These are phyloP conservation scores for Zhengitettix transpicula DNA, from an alignment of 2,888 invertebrate genomes.

Conservation along the genomic window DNA sequence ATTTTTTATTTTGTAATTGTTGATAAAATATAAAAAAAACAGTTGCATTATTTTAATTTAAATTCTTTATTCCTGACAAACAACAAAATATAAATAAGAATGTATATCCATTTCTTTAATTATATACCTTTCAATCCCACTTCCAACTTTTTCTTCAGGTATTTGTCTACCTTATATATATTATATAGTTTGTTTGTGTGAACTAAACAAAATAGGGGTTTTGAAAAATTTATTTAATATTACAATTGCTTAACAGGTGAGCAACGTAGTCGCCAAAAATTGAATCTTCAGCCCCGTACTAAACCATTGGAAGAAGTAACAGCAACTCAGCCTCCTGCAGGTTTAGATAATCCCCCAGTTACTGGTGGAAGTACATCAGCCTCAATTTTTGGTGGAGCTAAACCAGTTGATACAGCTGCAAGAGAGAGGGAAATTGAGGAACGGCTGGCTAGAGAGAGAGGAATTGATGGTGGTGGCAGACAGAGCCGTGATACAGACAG, in stretches of 20 bases:
- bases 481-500: neutral
- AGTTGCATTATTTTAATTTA: too few relatives aligned
- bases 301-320: constrained; percentile 41
- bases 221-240: neutral
- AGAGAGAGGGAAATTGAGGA: constrained; percentile 85
- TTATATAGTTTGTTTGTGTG: too few relatives aligned
- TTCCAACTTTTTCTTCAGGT: too few relatives aligned
- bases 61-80: too few relatives aligned
- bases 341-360: constrained; percentile 16
- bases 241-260: constrained; percentile 25
- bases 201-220: neutral
- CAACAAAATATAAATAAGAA: too few relatives aligned
- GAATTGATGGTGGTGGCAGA: neutral
- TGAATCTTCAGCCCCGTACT: constrained; percentile 66
- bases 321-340: constrained; percentile 14
- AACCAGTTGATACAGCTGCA: constrained; percentile 85
- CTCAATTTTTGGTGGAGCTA: constrained; percentile 86
- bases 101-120: too few relatives aligned
- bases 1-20: too few relatives aligned
- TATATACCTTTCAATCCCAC: too few relatives aligned
- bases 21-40: too few relatives aligned
- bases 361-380: constrained; percentile 24
- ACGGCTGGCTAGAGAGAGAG: constrained; percentile 42
- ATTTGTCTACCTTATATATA: too few relatives aligned
- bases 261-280: constrained; percentile 54